Conservation (phyloP, 2,888 invertebrate species). For the Eilema griseolum region DNA sequence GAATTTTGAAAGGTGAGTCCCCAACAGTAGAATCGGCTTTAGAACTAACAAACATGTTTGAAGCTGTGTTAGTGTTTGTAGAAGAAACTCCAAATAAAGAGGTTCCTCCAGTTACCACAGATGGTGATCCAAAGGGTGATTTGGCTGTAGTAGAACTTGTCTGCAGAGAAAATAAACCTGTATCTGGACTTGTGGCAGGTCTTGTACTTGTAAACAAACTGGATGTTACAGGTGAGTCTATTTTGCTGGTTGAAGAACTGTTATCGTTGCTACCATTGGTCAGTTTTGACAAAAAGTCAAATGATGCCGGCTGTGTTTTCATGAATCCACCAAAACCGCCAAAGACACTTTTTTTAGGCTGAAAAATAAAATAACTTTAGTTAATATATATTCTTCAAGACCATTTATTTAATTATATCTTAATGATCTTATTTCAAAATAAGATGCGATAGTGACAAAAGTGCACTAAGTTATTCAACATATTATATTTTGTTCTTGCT, state of each 20-base stretch:
- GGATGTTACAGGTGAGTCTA: slow-evolving; percentile 57
- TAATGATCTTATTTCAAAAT: not conserved
- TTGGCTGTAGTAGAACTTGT: slow-evolving; percentile 51
- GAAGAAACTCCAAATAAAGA: slow-evolving; percentile 45
- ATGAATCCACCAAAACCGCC: slow-evolving; percentile 90
- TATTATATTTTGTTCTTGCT: no score
- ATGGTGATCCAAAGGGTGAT: slow-evolving; percentile 61
- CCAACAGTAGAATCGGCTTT: slow-evolving; percentile 69
- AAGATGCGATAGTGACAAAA: no score
- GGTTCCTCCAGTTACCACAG: slow-evolving; percentile 31
- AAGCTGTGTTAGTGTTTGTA: slow-evolving; percentile 47
- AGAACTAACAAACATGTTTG: slow-evolving; percentile 64
- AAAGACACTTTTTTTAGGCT: slow-evolving; percentile 88
- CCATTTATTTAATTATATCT: not conserved
- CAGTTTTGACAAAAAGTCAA: slow-evolving; percentile 88
- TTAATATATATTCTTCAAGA: not conserved
- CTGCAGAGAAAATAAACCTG: slow-evolving; percentile 64
- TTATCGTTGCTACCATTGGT: slow-evolving; percentile 80
- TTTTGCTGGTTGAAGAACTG: slow-evolving; percentile 60
- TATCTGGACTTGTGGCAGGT: slow-evolving; percentile 53
- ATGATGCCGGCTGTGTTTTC: slow-evolving; percentile 84
- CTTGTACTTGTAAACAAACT: slow-evolving; percentile 66
- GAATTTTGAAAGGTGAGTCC: slow-evolving; percentile 71
- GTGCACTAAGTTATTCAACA: no score
- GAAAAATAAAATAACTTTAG: slow-evolving; percentile 50